Conservation (phyloP, 2,113 vertebrate genomes). For the Anguilla japonica region DNA sequence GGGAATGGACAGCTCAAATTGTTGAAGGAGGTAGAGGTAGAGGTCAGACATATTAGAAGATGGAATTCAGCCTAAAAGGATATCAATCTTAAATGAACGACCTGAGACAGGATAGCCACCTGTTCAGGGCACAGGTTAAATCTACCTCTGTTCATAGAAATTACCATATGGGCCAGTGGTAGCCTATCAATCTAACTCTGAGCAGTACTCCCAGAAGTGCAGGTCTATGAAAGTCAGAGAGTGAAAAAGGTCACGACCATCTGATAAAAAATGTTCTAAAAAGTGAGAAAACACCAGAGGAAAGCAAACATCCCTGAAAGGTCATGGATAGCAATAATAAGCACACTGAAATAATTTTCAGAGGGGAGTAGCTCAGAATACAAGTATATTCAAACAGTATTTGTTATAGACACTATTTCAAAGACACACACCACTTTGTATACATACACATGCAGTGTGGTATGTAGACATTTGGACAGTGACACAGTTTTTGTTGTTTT, state of each 20-base stretch:
- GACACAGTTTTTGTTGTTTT: too few relatives aligned
- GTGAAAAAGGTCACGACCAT: slow-evolving; percentile 26
- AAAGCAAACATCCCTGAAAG: slow-evolving; percentile 29
- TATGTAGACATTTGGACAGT: too few relatives aligned
- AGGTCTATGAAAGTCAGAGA: slow-evolving; percentile 19
- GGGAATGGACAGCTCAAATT: not conserved
- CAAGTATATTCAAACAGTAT: slow-evolving; percentile 14
- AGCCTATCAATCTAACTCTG: slow-evolving; percentile 30
- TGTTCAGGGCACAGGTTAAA: slow-evolving; percentile 25
- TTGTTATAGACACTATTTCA: not conserved
- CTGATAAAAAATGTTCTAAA: slow-evolving; percentile 25
- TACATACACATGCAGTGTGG: too few relatives aligned
- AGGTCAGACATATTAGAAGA: slow-evolving; percentile 25
- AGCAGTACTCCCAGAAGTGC: slow-evolving; percentile 27
- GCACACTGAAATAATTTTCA: not conserved
- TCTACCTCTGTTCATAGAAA: slow-evolving; percentile 27
- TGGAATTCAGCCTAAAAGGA: not conserved
- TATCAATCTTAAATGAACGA: slow-evolving; percentile 34
- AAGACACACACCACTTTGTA: not conserved
- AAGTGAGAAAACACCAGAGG: slow-evolving; percentile 12
- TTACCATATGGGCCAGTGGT: slow-evolving; percentile 32
- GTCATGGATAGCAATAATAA: slow-evolving; percentile 23
- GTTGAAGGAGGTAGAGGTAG: not conserved
- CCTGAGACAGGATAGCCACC: slow-evolving; percentile 17
- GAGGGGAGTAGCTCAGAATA: not conserved